phyloP scores from a whole-genome alignment of 2,113 vertebrate genomes.

The Phoenicopterus ruber region DNA sequence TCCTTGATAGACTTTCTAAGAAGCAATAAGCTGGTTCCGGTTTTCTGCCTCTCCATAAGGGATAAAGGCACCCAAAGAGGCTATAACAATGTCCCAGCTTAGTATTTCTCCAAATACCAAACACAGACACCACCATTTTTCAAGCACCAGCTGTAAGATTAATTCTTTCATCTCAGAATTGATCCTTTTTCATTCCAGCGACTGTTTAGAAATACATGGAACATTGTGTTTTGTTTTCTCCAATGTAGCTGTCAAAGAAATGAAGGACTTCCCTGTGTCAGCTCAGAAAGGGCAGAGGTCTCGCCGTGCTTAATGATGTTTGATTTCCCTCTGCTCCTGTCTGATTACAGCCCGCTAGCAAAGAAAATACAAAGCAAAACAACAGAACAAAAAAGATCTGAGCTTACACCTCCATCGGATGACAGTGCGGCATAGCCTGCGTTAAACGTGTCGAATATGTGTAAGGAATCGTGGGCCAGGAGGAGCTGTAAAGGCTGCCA shows the following conservation, averaged over 20 bases:
- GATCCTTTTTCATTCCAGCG: neutral
- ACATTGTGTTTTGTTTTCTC: neutral
- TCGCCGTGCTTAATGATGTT: neutral
- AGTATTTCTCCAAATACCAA: neutral
- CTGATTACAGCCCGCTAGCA: neutral
- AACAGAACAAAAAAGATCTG: neutral
- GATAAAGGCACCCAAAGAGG: neutral
- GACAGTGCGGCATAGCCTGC: neutral
- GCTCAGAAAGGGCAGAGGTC: neutral
- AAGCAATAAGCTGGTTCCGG: neutral
- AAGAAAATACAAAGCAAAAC: neutral
- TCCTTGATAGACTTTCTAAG: neutral
- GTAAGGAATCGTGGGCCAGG: neutral
- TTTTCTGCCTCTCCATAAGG: neutral
- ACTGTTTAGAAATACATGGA: neutral
- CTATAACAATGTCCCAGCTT: neutral
- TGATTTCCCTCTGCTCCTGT: neutral
- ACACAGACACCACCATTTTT: neutral
- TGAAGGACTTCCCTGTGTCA: neutral
- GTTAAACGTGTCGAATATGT: neutral
- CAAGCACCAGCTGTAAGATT: neutral
- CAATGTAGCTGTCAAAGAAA: neutral
- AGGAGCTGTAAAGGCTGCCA: neutral
- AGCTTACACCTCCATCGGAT: neutral
- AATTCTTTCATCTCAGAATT: neutral